Conservation (phyloP, 2,888 invertebrate genomes). For the Pseudococcus viburni region DNA sequence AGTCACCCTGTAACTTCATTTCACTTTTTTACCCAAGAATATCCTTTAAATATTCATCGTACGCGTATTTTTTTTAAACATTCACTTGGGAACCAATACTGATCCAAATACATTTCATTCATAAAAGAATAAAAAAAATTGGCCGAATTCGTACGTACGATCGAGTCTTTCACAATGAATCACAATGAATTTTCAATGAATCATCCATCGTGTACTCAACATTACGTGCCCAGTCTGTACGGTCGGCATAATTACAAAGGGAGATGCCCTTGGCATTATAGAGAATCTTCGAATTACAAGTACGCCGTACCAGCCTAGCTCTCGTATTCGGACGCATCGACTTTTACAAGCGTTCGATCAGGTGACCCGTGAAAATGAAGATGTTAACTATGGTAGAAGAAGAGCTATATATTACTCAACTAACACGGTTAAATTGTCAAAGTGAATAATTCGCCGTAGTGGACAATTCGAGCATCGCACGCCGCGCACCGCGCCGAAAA, state of each 20-base stretch:
- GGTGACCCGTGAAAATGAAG: constrained; percentile 18
- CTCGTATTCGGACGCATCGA: neutral
- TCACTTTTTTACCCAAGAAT: too few relatives aligned
- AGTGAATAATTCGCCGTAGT: constrained; percentile 5
- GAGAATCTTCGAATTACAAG: neutral
- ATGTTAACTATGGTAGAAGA: constrained; percentile 26
- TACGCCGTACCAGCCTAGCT: neutral
- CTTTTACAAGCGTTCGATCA: neutral
- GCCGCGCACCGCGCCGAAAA: too few relatives aligned
- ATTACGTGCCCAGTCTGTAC: neutral
- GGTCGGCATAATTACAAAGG: constrained; percentile 21
- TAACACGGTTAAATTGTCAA: constrained; percentile 45
- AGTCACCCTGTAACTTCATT: too few relatives aligned
- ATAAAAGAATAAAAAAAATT: neutral
- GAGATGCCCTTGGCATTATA: neutral
- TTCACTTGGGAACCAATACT: neutral
- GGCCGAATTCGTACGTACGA: neutral
- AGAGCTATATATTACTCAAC: neutral
- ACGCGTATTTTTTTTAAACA: neutral
- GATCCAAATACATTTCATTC: constrained; percentile 20
- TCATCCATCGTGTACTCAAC: neutral
- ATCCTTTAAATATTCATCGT: neutral
- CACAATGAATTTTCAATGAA: constrained; percentile 18
- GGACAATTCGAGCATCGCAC: constrained; percentile 8
- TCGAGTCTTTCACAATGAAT: constrained; percentile 9